phyloP scores from a whole-genome alignment of 2,888 invertebrate genomes.

The Marasmarcha lunaedactyla region DNA sequence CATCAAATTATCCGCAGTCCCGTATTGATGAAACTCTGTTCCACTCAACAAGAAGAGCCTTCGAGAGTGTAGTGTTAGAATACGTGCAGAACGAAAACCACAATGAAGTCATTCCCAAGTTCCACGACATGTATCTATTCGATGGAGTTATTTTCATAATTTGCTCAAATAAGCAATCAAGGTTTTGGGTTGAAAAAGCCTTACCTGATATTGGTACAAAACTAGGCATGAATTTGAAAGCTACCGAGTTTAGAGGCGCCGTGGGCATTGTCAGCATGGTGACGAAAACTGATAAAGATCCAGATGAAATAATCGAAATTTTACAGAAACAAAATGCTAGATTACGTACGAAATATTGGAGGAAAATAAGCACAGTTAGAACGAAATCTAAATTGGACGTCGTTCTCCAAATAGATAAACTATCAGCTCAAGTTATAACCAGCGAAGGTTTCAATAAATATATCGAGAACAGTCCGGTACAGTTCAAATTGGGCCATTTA shows the following conservation, averaged over 20 bases:
- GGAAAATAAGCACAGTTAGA: constrained; percentile 40
- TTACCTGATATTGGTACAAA: constrained; percentile 27
- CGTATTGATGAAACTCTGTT: constrained; percentile 43
- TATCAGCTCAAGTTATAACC: constrained; percentile 50
- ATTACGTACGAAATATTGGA: constrained; percentile 51
- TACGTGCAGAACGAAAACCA: constrained; percentile 21
- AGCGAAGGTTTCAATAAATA: constrained; percentile 33
- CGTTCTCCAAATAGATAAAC: constrained; percentile 49
- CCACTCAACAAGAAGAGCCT: constrained; percentile 33
- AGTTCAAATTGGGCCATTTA: constrained; percentile 49
- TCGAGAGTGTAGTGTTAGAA: constrained; percentile 35
- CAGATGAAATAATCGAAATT: constrained; percentile 35
- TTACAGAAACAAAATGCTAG: constrained; percentile 47
- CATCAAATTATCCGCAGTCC: constrained; percentile 44
- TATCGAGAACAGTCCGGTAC: constrained; percentile 27
- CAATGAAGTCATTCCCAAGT: constrained; percentile 30
- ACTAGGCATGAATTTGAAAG: constrained; percentile 32
- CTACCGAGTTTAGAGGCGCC: constrained; percentile 54
- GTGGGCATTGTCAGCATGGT: constrained; percentile 53
- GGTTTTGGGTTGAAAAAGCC: constrained; percentile 36
- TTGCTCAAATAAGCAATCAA: constrained; percentile 34
- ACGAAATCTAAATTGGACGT: constrained; percentile 36
- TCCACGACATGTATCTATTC: constrained; percentile 52
- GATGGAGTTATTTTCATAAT: constrained; percentile 58
- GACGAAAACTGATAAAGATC: constrained; percentile 31